These are phyloP conservation scores for Zaprionus africanus DNA, from an alignment of 1,140 invertebrate genomes.

Conservation along the genomic window DNA sequence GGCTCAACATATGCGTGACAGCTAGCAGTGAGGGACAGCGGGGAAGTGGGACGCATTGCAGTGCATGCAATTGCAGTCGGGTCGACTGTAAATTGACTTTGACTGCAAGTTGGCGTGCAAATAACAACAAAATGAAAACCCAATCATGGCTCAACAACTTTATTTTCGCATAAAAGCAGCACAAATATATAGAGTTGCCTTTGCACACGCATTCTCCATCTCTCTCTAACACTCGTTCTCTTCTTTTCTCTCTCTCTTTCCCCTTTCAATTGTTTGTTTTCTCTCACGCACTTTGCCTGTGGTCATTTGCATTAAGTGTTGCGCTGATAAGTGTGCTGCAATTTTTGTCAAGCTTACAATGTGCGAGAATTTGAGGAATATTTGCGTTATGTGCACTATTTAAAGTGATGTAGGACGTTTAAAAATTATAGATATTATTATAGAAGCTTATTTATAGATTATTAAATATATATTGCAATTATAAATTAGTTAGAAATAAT, in stretches of 20 bases:
- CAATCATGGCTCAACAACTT: constrained; percentile 48
- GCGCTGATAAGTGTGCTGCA: constrained; percentile 40
- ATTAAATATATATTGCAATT: no score
- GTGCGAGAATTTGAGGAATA: background rate
- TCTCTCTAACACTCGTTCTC: background rate
- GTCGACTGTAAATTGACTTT: constrained; percentile 52
- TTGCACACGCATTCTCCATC: background rate
- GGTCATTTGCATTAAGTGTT: constrained; percentile 25
- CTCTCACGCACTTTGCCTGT: constrained; percentile 1
- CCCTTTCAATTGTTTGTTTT: background rate
- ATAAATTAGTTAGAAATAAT: no score
- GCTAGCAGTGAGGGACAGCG: background rate
- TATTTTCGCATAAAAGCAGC: constrained; percentile 39
- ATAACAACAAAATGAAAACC: constrained; percentile 50
- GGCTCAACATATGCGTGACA: constrained; percentile 58
- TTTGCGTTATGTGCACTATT: background rate
- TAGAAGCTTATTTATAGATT: no score
- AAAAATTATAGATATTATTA: no score
- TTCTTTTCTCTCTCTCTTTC: background rate
- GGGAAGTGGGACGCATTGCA: background rate
- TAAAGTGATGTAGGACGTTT: background rate
- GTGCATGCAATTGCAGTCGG: constrained; percentile 35
- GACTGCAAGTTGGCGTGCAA: constrained; percentile 47
- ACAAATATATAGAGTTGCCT: background rate
- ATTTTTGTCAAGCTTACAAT: background rate